Conservation (phyloP, 2,113 vertebrate species). For the Gallinago undulata region DNA sequence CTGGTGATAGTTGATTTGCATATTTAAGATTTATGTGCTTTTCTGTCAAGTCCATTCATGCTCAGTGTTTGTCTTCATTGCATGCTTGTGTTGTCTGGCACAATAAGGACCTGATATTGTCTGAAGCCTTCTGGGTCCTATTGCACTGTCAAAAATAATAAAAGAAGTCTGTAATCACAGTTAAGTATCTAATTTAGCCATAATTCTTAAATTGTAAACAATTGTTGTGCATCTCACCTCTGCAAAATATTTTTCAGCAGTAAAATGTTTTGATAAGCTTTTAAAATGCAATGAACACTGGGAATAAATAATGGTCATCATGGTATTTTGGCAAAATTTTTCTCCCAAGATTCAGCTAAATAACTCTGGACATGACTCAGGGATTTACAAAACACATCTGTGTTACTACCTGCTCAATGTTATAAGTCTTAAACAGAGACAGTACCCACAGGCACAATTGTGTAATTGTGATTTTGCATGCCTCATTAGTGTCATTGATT, state of each 20-base stretch:
- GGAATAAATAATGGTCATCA: background rate
- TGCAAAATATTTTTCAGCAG: background rate
- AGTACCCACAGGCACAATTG: background rate
- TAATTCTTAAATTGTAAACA: background rate
- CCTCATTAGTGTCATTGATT: constrained; percentile 3
- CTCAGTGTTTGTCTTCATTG: background rate
- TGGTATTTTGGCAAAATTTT: background rate
- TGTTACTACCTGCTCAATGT: background rate
- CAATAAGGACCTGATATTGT: background rate
- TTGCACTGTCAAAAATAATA: background rate
- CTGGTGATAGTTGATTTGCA: background rate
- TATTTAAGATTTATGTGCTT: background rate
- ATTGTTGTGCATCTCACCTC: background rate
- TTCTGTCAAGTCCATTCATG: background rate
- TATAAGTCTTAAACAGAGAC: background rate
- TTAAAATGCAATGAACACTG: background rate
- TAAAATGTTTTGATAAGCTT: background rate
- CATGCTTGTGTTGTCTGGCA: background rate
- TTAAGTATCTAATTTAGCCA: background rate
- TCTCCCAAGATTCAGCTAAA: background rate
- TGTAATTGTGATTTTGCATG: background rate
- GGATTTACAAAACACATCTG: background rate
- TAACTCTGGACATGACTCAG: background rate
- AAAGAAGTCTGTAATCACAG: background rate
- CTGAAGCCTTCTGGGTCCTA: background rate